phyloP scores from a whole-genome alignment of 2,888 invertebrate species.

The Mactromeris polynyma region DNA sequence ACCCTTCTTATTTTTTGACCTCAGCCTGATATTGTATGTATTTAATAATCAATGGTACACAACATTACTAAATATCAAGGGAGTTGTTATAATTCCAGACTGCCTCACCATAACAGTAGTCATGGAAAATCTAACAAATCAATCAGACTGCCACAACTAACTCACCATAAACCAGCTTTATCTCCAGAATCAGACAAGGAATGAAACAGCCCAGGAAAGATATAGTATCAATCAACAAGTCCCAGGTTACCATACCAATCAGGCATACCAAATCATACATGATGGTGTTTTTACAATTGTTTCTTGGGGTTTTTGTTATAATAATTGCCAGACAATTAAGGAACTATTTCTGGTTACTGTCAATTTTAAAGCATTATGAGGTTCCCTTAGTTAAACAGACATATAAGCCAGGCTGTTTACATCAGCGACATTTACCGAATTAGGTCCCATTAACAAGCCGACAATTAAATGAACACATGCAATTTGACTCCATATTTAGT shows the following conservation, averaged over 20 bases:
- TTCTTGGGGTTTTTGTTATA: too few relatives aligned
- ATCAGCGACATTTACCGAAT: too few relatives aligned
- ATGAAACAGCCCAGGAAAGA: neutral
- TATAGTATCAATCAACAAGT: neutral
- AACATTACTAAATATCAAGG: conserved; percentile 14
- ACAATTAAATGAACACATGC: too few relatives aligned
- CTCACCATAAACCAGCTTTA: conserved; percentile 5
- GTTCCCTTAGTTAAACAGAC: too few relatives aligned
- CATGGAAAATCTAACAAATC: neutral
- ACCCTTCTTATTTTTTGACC: neutral
- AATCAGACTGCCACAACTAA: neutral
- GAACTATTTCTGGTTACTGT: too few relatives aligned
- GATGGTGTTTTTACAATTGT: neutral
- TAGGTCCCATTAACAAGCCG: too few relatives aligned
- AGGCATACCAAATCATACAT: neutral
- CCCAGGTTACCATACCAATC: neutral
- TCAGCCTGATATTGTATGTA: neutral
- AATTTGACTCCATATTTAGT: too few relatives aligned
- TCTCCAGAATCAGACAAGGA: neutral
- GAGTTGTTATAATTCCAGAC: neutral
- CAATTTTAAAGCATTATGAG: too few relatives aligned
- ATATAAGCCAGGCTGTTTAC: too few relatives aligned
- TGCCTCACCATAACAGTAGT: neutral
- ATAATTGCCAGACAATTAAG: too few relatives aligned
- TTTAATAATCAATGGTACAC: neutral